phyloP scores from a whole-genome alignment of 2,888 invertebrate genomes.

The Ophioninae sp. region DNA sequence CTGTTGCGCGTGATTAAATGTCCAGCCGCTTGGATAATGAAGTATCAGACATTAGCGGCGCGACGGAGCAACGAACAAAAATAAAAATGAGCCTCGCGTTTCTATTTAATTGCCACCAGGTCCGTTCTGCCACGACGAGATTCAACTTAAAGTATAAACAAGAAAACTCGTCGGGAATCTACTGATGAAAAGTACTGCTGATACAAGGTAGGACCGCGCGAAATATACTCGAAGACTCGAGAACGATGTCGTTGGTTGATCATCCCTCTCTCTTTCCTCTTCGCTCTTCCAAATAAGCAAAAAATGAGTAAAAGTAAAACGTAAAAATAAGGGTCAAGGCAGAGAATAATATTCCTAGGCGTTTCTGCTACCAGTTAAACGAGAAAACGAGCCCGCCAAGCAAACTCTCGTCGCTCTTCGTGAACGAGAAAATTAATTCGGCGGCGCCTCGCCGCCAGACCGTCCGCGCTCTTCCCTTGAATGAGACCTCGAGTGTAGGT shows the following conservation, averaged over 20 bases:
- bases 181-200: constrained; percentile 39
- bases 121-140: constrained; percentile 23
- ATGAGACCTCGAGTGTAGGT: constrained; percentile 36
- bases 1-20: constrained; percentile 29
- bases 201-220: constrained; percentile 5
- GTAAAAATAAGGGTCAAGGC: constrained; percentile 54
- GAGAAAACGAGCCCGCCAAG: constrained; percentile 60
- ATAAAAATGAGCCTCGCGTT: constrained; percentile 43
- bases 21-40: constrained; percentile 10
- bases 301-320: background rate
- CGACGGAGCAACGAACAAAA: background rate
- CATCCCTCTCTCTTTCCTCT: background rate
- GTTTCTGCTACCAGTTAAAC: constrained; percentile 43
- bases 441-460: constrained; percentile 23
- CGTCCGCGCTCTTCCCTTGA: background rate
- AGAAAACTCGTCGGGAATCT: constrained; percentile 52
- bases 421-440: constrained; percentile 66
- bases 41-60: constrained; percentile 11
- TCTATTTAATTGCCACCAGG: constrained; percentile 46
- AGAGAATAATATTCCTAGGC: constrained; percentile 41
- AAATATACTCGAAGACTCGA: constrained; percentile 13
- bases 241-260: constrained; percentile 8
- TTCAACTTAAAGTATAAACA: constrained; percentile 50
- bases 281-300: background rate
- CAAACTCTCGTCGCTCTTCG: constrained; percentile 58